Evolutionary conservation across 2,888 invertebrate genomes (phyloP), one percentile per base, ranked within the genome.

Genomic region (Drosophila lutescens): DNA sequence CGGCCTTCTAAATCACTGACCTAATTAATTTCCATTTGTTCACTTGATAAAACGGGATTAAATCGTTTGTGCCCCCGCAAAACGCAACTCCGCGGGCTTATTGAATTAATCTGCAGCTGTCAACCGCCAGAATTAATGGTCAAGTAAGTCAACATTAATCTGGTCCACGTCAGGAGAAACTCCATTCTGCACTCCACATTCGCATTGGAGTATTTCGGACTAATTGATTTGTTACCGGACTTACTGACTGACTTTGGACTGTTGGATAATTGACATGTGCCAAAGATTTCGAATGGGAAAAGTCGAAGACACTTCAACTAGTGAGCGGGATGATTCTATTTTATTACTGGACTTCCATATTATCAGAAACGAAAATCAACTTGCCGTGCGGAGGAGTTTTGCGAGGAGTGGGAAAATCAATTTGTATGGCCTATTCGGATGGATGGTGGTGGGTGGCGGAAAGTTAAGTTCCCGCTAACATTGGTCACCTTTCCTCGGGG

Each of bases 351-450:
- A 30, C 8, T 7, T 7, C 30, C 62, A 66, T n/a, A n/a, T n/a
- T n/a, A n/a, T n/a, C n/a, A 61, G 58, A 70, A 36, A 26, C 54
- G 74, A 81, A 79, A 79, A 76, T 75, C 77, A 79, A 79, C 71
- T 85, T 79, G 76, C 80, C 71, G 83, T 36, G 34, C 26, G 46
- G 59, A 57, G 49, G 59, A 57, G 49, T 44, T 34, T 30, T 23
- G 20, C 20, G 40, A 47, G 51, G 76, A 77, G 81, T 85, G 85
- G 74, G 85, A 85, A 85, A 85, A 85, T 85, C 85, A 85, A 85
- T 83, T 83, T 83, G 69, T 75, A 51, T 55, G 75, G 65, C 71
- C 65, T 57, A 62, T 68, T 59, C 69, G 43, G 8, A 4, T 32
- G 34, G 34, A 15, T 49, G 38, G 40, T 7, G 15, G 47, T 20